A percentile compares a stretch with the other conserved stretches of the same genome.
These are phyloP conservation scores for Petrophora chlorosata DNA, from an alignment of 2,888 invertebrate genomes.

Conservation along the genomic window DNA sequence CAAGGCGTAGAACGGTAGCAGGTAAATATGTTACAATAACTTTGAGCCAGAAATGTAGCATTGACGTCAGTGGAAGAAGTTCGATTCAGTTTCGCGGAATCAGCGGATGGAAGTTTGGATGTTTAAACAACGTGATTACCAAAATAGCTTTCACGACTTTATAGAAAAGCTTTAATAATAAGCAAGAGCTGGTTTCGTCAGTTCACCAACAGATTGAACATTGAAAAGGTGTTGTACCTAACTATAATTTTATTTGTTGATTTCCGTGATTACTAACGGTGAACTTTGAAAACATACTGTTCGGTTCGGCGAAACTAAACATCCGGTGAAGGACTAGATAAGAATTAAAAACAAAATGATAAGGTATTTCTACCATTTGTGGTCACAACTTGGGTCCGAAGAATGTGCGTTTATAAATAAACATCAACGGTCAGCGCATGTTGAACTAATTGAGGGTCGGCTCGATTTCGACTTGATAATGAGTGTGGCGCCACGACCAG, in stretches of 20 bases:
- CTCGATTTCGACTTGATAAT: conserved; percentile 60
- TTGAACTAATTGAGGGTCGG: conserved; percentile 53
- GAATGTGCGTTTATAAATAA: conserved; percentile 38
- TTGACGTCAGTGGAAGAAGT: conserved; percentile 67
- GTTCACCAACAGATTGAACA: background rate
- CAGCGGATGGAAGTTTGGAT: conserved; percentile 51
- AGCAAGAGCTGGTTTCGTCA: conserved; percentile 4
- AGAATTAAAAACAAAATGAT: background rate
- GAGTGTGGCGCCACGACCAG: conserved; percentile 51
- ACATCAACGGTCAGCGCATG: conserved; percentile 41
- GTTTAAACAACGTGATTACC: conserved; percentile 46
- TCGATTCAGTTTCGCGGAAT: conserved; percentile 63
- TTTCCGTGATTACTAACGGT: background rate
- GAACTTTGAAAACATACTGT: background rate
- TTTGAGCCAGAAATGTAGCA: conserved; percentile 52
- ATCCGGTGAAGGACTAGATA: too few species aligned
- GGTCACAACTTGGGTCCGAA: conserved; percentile 25
- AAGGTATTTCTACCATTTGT: conserved; percentile 32
- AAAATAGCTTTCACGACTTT: conserved; percentile 50
- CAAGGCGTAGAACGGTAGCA: background rate
- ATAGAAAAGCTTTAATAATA: conserved; percentile 21
- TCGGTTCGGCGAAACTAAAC: background rate
- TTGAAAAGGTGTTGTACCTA: too few species aligned
- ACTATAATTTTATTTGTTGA: too few species aligned
- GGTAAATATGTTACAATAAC: conserved; percentile 34